Base-by-base conservation (phyloP, 1,140 invertebrate species). In the Neoseiulus cucumeris region DNA sequence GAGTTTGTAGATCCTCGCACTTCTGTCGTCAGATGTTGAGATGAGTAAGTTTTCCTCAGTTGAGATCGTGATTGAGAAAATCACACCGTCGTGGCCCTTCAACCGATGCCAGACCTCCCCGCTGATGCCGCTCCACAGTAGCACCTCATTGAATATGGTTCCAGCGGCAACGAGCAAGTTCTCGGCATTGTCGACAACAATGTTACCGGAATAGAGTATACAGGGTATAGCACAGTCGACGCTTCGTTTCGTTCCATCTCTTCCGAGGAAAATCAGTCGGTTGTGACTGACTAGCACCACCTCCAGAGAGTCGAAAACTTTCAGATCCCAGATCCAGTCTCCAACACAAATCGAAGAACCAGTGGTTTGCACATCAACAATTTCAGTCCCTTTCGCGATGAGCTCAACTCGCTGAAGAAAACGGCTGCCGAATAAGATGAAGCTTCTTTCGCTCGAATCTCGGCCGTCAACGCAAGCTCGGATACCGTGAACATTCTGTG, bases 321-420 rank as follows among this genome's bases (percentile, higher is more conserved):
- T 25, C n/a, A 59, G 22, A 25, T 59, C 51, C 51, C 51, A 59
- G 14, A 59, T 59, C 51, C 51, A 59, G 51, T 59, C 51, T 14
- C 51, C 51, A 5, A 59, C 25, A 59, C 25, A 17, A 25, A 29
- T 29, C 25, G 22, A 17, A 4, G 51, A 20, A 14, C 25, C 25
- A 20, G 14, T 59, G 17, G 25, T 29, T 25, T 29, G 25, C 14
- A 59, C 33, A 25, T 59, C 51, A 59, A 25, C 51, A 9, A 59
- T 25, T 20, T 14, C 14, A 25, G 17, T 59, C 33, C 33, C 51
- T 2, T 29, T 25, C 9, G 25, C 17, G 22, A 59, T 9, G 22
- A 59, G 33, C 22, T 25, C 33, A 14, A 59, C 22, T 25, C 51
- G 51, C 14, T 25, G 25, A 20, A 59, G 33, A 20, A 59, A 59